Evolutionary conservation across 2,888 invertebrate species (phyloP).

Genomic region (Arctia plantaginis): DNA sequence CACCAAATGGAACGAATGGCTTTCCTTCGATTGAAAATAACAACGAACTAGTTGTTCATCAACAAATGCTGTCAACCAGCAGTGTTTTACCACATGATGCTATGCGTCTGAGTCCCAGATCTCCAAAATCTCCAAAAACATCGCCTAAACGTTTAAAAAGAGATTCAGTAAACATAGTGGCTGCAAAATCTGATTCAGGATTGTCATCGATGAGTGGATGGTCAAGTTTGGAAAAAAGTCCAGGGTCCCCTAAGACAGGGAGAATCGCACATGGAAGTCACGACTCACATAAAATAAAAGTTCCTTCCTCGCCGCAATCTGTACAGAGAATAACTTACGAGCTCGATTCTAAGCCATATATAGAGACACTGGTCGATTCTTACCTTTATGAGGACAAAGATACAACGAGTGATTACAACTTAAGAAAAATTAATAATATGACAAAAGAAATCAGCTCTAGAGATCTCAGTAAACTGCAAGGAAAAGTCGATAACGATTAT

Average conservation of each 20-base stretch:
- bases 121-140: slow-evolving; percentile 90
- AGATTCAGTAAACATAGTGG: slow-evolving; percentile 87
- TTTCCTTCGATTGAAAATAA: slow-evolving; percentile 81
- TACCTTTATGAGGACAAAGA: slow-evolving; percentile 72
- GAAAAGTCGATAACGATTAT: slow-evolving; percentile 67
- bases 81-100: slow-evolving; percentile 71
- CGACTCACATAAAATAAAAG: slow-evolving; percentile 77
- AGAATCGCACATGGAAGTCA: slow-evolving; percentile 73
- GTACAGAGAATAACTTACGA: slow-evolving; percentile 76
- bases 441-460: slow-evolving; percentile 68
- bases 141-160: slow-evolving; percentile 90
- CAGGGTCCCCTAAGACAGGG: slow-evolving; percentile 91
- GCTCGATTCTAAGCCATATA: slow-evolving; percentile 79
- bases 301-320: slow-evolving; percentile 76
- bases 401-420: slow-evolving; percentile 71
- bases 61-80: slow-evolving; percentile 72
- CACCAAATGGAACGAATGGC: slow-evolving; percentile 87
- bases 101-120: slow-evolving; percentile 88
- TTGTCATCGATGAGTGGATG: slow-evolving; percentile 95
- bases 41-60: slow-evolving; percentile 65
- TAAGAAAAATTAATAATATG: slow-evolving; percentile 64
- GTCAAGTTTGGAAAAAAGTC: slow-evolving; percentile 94
- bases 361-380: slow-evolving; percentile 87
- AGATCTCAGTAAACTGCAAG: slow-evolving; percentile 72
- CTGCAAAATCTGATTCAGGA: slow-evolving; percentile 94